Base-by-base conservation (phyloP, 2,888 invertebrate genomes). In the Temnothorax rugatulus region DNA sequence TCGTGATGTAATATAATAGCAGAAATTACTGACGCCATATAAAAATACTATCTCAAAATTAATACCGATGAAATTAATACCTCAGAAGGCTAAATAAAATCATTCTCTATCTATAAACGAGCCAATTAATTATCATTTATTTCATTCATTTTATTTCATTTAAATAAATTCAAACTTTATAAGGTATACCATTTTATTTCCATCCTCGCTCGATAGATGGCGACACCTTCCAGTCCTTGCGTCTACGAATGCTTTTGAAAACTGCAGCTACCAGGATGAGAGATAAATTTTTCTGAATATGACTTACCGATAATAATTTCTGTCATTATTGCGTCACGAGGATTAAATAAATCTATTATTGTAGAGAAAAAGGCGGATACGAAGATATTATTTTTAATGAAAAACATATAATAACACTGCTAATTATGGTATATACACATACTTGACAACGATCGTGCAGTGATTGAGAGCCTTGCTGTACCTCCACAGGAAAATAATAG, bases 81-180 rank as follows among this genome's bases (percentile, higher is more conserved):
- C 18, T 54, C 1, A 11, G 0, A 8, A 18, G 8, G 18, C 13
- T 59, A 34, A 25, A 34, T 59, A 29, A 29, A 59, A 29, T n/a
- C 8, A 52, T 21, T 52, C 52, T 21, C 15, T 59, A 21, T 54
- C 4, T 21, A 54, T 21, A 59, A 29, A 41, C n/a, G n/a, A 63
- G 11, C 18, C 1, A 13, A 25, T 25, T 11, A 21, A 25, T 57
- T 11, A 21, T 57, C 29, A 2, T 21, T 54, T 52, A n/a, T 4
- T 7, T 34, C 29, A 15, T 61, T 15, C 2, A 21, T 15, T 38
- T 69, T 3, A n/a, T 29, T 47, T 69, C 34, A 11, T 25, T 9
- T 7, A 44, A 41, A 47, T 47, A 25, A 29, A 52, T 71, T 69
- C 15, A 71, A 54, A 71, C 54, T 68, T 68, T 5, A n/a, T 54